Evolutionary conservation across 2,888 invertebrate genomes (phyloP), one percentile per base, ranked within the genome.

Genomic region (Strigamia transsilvanica): DNA sequence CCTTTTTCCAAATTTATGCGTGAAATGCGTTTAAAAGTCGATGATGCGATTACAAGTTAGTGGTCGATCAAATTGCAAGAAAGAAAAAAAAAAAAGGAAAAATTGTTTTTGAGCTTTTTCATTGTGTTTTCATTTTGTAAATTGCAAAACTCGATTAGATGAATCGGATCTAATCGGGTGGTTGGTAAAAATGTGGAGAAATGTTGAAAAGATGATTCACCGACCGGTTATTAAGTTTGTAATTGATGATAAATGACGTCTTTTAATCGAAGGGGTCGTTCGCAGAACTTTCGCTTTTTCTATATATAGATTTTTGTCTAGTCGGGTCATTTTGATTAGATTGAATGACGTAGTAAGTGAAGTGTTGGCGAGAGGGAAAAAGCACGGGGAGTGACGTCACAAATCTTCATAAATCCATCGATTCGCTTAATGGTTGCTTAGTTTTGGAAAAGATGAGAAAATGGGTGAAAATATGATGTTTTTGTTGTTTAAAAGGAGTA

Each of bases 241-340:
- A 61, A 61, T 61, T 61, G 23, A 23, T 61, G 61, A 61, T 61
- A 12, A 23, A 61, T 61, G 61, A 61, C 61, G 61, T 61, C 61
- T 61, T 61, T 61, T 61, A n/a, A n/a, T 10, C 2, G 9, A 9
- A 23, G 10, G 23, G 61, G 61, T 61, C 61, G n/a, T 61, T 61
- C 61, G 18, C 23, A 61, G 61, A 61, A 61, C 18, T 42, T 42
- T 10, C 15, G 5, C 9, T 61, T 61, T 61, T 42, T 42, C 10
- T 21, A 15, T 18, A 61, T 13, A 51, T 51, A 51, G n/a, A 61
- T 61, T 61, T 61, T 61, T 5, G 61, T 15, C 61, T 61, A 61
- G 61, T 15, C 61, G 61, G 61, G 61, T 61, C 61, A 61, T 18
- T 18, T 61, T 61, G 61, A 61, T 61, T 61, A 61, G 7, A 61